A percentile compares a stretch with the other conserved stretches of the same genome.
Conservation (phyloP, 2,888 invertebrate species). For the Hypsopygia costalis region DNA sequence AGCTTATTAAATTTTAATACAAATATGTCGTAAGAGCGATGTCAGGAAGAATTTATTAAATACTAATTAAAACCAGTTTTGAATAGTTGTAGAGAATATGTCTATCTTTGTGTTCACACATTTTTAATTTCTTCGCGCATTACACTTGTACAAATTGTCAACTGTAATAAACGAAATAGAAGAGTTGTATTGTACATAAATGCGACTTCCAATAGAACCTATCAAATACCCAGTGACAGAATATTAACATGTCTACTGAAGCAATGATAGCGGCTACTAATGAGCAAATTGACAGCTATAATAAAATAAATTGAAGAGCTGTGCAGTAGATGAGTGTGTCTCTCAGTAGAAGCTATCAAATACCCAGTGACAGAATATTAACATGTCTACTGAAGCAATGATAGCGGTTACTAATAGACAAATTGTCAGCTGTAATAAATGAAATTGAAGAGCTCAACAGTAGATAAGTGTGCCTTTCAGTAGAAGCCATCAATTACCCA, state of each 20-base stretch:
- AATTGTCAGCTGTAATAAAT: background rate
- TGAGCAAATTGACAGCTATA: background rate
- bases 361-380: conserved; percentile 20
- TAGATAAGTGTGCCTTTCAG: background rate
- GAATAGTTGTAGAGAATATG: too few relatives aligned
- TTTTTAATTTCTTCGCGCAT: too few relatives aligned
- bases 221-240: conserved; percentile 22
- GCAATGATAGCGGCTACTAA: conserved; percentile 11
- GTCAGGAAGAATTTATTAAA: too few relatives aligned
- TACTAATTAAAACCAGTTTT: too few relatives aligned
- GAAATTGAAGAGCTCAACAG: too few relatives aligned
- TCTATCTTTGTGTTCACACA: too few relatives aligned
- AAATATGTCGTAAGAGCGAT: too few relatives aligned
- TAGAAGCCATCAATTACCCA: conserved; percentile 12
- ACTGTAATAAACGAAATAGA: too few relatives aligned
- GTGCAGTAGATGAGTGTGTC: background rate
- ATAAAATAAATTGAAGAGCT: too few relatives aligned
- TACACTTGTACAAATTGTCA: too few relatives aligned
- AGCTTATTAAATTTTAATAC: too few relatives aligned
- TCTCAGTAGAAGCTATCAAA: conserved; percentile 10
- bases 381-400: conserved; percentile 18
- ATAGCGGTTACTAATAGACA: conserved; percentile 11
- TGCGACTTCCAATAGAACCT: background rate
- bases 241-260: conserved; percentile 15
- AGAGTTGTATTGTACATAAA: background rate